phyloP scores from a whole-genome alignment of 2,797 vertebrate species.

The Cossypha polioptera region DNA sequence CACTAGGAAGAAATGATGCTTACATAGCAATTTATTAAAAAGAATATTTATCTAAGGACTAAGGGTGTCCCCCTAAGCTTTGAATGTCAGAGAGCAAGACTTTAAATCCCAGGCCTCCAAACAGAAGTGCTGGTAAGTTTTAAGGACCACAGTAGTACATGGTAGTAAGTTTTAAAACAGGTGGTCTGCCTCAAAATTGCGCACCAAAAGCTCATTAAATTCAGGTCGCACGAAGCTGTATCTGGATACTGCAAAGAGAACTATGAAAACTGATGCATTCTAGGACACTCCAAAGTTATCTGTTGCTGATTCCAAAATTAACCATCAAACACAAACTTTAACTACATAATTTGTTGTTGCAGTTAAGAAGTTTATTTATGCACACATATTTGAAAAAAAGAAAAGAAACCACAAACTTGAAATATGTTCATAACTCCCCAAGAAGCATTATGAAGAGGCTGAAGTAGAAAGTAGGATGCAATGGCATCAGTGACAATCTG shows the following conservation, averaged over 20 bases:
- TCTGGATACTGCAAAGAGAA: neutral
- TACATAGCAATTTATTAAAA: neutral
- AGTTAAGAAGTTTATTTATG: neutral
- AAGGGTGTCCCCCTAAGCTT: neutral
- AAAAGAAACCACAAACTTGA: neutral
- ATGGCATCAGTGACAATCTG: neutral
- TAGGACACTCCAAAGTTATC: neutral
- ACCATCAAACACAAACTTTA: neutral
- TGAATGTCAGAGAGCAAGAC: neutral
- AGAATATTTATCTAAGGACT: neutral
- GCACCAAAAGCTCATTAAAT: neutral
- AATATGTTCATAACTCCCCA: neutral
- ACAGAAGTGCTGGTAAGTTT: neutral
- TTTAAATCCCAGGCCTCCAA: neutral
- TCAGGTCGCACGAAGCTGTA: fast-evolving
- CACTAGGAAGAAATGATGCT: neutral
- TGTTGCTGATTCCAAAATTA: neutral
- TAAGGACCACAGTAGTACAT: neutral
- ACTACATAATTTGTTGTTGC: neutral
- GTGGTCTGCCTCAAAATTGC: neutral
- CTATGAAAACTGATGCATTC: neutral
- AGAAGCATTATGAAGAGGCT: neutral
- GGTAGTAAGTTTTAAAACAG: neutral
- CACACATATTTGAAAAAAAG: neutral
- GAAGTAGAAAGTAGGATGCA: neutral